Conservation (phyloP, 2,888 invertebrate genomes). For the Entomobrya proxima region DNA sequence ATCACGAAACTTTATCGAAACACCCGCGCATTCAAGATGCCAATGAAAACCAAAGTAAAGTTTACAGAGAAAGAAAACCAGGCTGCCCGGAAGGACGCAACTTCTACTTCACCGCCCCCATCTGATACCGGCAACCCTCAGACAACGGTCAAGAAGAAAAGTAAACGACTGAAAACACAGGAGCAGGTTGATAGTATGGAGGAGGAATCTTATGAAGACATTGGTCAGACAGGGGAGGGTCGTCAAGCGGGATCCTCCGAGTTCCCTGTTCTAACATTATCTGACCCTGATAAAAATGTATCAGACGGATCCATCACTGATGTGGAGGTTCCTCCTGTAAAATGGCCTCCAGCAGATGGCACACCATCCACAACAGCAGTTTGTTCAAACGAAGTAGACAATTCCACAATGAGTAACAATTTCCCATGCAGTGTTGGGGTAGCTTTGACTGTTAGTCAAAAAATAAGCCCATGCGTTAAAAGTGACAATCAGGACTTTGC, state of each 20-base stretch:
- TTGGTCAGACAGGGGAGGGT: neutral
- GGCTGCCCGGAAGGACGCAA: neutral
- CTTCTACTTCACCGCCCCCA: neutral
- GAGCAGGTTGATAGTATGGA: neutral
- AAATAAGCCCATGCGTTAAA: slow-evolving; percentile 8
- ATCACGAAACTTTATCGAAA: neutral
- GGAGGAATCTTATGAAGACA: neutral
- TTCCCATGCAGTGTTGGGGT: no score
- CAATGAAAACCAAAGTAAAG: slow-evolving; percentile 1
- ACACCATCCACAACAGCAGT: neutral
- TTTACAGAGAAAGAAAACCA: neutral
- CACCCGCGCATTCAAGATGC: neutral
- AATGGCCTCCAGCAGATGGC: neutral
- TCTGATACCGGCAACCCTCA: neutral
- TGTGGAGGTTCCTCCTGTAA: slow-evolving; percentile 17
- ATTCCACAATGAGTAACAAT: no score
- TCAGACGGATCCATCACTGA: slow-evolving; percentile 40
- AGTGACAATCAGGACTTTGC: slow-evolving; percentile 28
- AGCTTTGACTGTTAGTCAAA: neutral
- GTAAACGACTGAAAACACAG: neutral
- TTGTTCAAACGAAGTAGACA: no score
- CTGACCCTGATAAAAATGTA: neutral
- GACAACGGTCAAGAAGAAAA: neutral
- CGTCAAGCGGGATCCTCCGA: no score
- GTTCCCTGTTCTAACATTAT: no score